Conservation (phyloP, 2,797 vertebrate species). For the Podarcis lilfordi region DNA sequence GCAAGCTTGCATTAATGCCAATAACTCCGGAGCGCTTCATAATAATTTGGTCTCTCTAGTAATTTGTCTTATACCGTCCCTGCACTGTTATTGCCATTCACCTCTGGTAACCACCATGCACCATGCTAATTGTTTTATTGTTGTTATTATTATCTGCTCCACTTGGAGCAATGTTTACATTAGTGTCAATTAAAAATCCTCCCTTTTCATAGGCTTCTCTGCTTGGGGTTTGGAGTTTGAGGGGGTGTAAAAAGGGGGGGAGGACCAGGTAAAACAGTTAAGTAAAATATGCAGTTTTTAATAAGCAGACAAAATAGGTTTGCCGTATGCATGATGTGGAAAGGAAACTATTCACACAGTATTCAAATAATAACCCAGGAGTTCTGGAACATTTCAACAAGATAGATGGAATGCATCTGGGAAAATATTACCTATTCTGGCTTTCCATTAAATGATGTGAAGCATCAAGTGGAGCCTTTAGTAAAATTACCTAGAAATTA, state of each 20-base stretch:
- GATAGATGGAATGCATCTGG: neutral
- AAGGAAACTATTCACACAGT: neutral
- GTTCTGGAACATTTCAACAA: constrained; percentile 12
- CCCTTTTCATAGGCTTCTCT: neutral
- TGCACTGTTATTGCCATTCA: neutral
- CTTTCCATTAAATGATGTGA: neutral
- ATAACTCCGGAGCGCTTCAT: neutral
- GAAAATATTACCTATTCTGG: neutral
- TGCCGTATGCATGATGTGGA: neutral
- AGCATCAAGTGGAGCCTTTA: constrained; percentile 37
- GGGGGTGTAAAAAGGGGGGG: no score
- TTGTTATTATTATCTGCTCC: neutral
- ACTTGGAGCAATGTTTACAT: neutral
- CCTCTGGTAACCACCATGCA: neutral
- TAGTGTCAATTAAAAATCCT: neutral
- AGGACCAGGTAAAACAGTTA: neutral
- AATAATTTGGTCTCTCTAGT: neutral
- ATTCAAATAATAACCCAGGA: neutral
- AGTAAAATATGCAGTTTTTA: neutral
- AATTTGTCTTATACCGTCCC: neutral
- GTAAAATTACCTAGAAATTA: constrained; percentile 53
- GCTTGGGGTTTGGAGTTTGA: neutral
- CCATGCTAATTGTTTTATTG: neutral
- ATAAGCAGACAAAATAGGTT: neutral
- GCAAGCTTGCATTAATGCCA: neutral